phyloP scores from a whole-genome alignment of 2,797 vertebrate species.

The Phrynocephalus forsythii region DNA sequence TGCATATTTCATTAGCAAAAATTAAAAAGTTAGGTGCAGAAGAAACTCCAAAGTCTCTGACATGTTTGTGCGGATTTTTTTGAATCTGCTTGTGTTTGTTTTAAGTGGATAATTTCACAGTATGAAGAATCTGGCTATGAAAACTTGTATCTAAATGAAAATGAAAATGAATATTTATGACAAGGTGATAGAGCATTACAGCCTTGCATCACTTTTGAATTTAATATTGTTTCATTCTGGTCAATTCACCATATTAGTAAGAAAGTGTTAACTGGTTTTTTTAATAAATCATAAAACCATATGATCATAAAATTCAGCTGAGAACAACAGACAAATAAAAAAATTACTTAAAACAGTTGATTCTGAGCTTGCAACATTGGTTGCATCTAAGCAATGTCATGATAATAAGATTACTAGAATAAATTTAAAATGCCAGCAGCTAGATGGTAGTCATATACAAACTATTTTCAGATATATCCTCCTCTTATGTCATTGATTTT shows the following conservation, averaged over 20 bases:
- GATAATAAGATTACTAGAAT: constrained; percentile 44
- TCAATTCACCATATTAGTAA: constrained; percentile 21
- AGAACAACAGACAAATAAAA: constrained; percentile 22
- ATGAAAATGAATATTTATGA: neutral
- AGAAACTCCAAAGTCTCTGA: constrained; percentile 50
- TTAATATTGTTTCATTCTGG: constrained; percentile 43
- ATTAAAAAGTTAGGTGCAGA: constrained; percentile 14
- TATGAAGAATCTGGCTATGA: neutral
- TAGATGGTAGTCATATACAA: constrained; percentile 42
- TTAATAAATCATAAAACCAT: no score
- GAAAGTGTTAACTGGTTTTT: constrained; percentile 25
- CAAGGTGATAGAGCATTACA: neutral
- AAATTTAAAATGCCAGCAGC: constrained; percentile 47
- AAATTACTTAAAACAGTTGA: neutral
- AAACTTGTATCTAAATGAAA: constrained; percentile 21
- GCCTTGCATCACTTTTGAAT: constrained; percentile 42
- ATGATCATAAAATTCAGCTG: constrained; percentile 8
- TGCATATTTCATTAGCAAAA: constrained; percentile 51
- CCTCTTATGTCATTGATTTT: neutral
- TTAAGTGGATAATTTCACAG: constrained; percentile 47
- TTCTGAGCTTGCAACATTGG: constrained; percentile 28
- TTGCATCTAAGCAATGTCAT: constrained; percentile 5
- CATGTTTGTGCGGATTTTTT: constrained; percentile 48
- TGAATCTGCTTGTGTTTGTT: constrained; percentile 43
- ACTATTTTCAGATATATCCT: constrained; percentile 23